phyloP scores from a whole-genome alignment of 1,140 invertebrate species.

The Agraylea sexmaculata region DNA sequence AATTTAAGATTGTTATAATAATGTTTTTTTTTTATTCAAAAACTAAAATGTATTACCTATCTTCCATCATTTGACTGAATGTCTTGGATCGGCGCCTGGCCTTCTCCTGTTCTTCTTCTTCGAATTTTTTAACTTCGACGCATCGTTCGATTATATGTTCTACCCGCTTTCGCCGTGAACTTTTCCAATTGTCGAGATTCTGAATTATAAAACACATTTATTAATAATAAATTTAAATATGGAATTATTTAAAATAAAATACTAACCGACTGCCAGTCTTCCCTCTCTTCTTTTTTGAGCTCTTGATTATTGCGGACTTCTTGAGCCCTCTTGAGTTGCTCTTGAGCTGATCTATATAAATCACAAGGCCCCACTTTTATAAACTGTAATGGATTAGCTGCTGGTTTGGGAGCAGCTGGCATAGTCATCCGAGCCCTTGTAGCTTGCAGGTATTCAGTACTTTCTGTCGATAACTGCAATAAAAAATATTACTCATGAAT shows the following conservation, averaged over 20 bases:
- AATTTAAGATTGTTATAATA: constrained; percentile 14
- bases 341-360: constrained; percentile 69
- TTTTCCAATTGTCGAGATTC: constrained; percentile 92
- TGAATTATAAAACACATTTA: constrained; percentile 26
- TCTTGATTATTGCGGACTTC: constrained; percentile 69
- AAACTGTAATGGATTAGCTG: constrained; percentile 79
- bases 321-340: constrained; percentile 74
- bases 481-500: constrained; percentile 4
- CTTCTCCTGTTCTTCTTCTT: constrained; percentile 62
- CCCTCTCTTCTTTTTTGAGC: constrained; percentile 60
- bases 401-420: constrained; percentile 56
- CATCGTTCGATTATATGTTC: constrained; percentile 82
- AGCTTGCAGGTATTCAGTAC: constrained; percentile 28
- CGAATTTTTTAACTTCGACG: constrained; percentile 76
- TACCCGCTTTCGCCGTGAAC: constrained; percentile 75
- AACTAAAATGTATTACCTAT: no score
- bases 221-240: constrained; percentile 3
- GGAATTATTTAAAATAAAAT: constrained; percentile 8
- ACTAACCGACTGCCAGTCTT: constrained; percentile 88
- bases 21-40: no score
- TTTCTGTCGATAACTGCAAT: constrained; percentile 33
- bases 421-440: constrained; percentile 32
- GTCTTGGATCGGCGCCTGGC: constrained; percentile 72
- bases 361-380: constrained; percentile 77
- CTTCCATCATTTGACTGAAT: constrained; percentile 88